A percentile compares a stretch with the other conserved stretches of the same genome.
Evolutionary conservation across 2,113 vertebrate genomes (phyloP).

Genomic region (Sapayoa aenigma): DNA sequence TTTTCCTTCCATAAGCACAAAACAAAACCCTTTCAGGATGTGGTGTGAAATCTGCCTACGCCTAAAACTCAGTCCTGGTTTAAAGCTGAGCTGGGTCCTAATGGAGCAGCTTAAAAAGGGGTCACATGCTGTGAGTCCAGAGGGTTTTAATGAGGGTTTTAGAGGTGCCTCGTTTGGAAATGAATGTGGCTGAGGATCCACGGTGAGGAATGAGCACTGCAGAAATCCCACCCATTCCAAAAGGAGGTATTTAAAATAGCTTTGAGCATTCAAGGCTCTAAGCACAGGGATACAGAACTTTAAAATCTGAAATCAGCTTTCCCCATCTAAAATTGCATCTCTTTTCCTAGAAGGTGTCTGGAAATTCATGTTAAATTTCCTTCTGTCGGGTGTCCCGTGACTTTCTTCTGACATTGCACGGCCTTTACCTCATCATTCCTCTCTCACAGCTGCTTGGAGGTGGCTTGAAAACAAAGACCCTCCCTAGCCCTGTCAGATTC

Average conservation of each 20-base stretch:
- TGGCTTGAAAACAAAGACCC: neutral
- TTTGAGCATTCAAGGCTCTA: neutral
- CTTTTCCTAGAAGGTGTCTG: neutral
- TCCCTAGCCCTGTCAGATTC: neutral
- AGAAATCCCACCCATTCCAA: neutral
- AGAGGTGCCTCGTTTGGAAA: neutral
- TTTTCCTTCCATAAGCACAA: neutral
- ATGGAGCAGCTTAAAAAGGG: neutral
- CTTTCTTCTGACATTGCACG: neutral
- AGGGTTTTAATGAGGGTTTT: neutral
- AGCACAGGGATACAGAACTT: neutral
- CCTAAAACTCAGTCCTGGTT: neutral
- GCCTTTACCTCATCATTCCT: neutral
- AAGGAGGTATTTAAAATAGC: neutral
- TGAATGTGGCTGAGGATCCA: neutral
- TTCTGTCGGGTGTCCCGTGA: rapidly evolving
- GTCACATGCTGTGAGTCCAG: neutral
- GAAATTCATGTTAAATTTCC: neutral
- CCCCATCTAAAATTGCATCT: neutral
- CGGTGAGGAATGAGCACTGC: neutral
- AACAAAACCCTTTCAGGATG: neutral
- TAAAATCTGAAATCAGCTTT: neutral
- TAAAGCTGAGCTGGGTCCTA: neutral
- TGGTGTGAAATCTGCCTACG: neutral
- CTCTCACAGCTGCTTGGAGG: neutral